Evolutionary conservation across 1,140 invertebrate genomes (phyloP).

Genomic region (Limonius californicus): DNA sequence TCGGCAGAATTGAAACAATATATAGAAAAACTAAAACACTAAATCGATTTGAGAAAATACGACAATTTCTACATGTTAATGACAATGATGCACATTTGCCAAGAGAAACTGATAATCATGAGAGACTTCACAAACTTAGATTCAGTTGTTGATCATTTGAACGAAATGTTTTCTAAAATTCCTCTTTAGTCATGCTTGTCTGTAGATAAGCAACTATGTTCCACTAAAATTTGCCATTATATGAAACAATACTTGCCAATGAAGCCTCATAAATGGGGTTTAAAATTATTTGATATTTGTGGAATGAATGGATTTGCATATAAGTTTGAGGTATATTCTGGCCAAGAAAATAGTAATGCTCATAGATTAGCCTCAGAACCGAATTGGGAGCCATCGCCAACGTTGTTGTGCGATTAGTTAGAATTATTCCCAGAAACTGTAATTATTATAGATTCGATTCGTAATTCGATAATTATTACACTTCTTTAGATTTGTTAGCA

Average conservation of each 20-base stretch:
- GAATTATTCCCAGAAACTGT: background rate
- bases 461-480: slow-evolving; percentile 4
- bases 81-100: slow-evolving; percentile 30
- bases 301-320: slow-evolving; percentile 25
- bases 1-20: too few relatives aligned
- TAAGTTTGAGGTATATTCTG: slow-evolving; percentile 27
- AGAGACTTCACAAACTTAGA: background rate
- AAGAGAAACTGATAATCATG: slow-evolving; percentile 13
- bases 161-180: slow-evolving; percentile 40
- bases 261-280: slow-evolving; percentile 47
- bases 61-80: background rate
- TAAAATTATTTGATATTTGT: slow-evolving; percentile 38
- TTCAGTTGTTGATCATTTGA: slow-evolving; percentile 33
- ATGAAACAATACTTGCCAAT: slow-evolving; percentile 31
- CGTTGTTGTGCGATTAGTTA: slow-evolving; percentile 18
- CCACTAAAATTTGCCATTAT: slow-evolving; percentile 20
- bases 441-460: background rate
- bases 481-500: background rate
- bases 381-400: slow-evolving; percentile 21
- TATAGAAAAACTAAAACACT: background rate
- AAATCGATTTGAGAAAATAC: background rate
- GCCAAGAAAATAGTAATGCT: background rate
- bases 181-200: slow-evolving; percentile 20
- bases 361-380: background rate
- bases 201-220: slow-evolving; percentile 32